phyloP scores from a whole-genome alignment of 2,797 vertebrate genomes.

The Loris lydekkerianus region DNA sequence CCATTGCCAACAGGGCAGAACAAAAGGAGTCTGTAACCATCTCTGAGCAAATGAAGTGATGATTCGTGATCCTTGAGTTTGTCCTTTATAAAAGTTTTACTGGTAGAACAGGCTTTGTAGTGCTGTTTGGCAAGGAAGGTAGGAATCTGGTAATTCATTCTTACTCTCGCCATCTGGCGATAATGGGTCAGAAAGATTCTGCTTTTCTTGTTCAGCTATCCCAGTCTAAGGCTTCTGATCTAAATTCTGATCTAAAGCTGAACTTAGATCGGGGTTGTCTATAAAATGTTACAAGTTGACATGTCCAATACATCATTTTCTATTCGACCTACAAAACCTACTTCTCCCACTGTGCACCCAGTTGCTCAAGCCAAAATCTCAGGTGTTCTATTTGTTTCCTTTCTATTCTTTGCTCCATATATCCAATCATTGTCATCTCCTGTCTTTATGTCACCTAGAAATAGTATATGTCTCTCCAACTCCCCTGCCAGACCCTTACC shows the following conservation, averaged over 20 bases:
- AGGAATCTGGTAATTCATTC: background rate
- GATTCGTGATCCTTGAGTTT: conserved; percentile 35
- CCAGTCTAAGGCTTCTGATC: background rate
- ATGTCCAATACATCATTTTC: background rate
- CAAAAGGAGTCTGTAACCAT: background rate
- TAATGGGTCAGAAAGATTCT: conserved; percentile 9
- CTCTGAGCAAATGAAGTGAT: conserved; percentile 17
- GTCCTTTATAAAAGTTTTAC: background rate
- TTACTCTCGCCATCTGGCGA: background rate
- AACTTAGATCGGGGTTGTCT: background rate
- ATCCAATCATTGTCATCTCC: background rate
- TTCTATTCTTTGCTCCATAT: background rate
- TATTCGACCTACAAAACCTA: background rate
- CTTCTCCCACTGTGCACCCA: background rate
- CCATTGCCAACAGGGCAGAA: background rate
- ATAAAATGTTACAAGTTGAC: conserved; percentile 2
- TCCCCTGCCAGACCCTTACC: background rate
- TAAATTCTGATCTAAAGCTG: background rate
- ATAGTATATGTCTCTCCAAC: conserved; percentile 2
- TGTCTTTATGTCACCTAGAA: conserved; percentile 7
- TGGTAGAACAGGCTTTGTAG: conserved; percentile 18
- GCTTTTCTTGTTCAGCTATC: background rate
- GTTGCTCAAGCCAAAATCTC: background rate
- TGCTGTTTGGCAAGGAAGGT: background rate
- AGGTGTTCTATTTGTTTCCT: background rate